A percentile compares a stretch with the other conserved stretches of the same genome.
Evolutionary conservation across 2,797 vertebrate genomes (phyloP).

Genomic region (Neomorphus geoffroyi): DNA sequence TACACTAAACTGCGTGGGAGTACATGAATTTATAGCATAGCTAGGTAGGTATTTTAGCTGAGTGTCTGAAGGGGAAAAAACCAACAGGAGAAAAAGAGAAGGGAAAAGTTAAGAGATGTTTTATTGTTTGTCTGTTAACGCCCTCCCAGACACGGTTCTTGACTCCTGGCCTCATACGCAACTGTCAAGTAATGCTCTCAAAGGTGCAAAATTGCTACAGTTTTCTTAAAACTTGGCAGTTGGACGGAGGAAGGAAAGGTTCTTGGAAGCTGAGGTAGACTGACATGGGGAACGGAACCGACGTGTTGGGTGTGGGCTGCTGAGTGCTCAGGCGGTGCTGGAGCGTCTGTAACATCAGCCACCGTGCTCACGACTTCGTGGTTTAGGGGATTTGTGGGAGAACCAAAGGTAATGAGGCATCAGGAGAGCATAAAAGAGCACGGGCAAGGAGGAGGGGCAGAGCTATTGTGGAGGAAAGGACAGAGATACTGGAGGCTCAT

Average conservation of each 20-base stretch:
- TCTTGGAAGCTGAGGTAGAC: background rate
- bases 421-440: background rate
- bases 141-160: background rate
- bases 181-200: background rate
- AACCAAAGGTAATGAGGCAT: fast-evolving
- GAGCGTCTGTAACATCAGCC: background rate
- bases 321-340: background rate
- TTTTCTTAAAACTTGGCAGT: background rate
- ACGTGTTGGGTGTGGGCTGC: background rate
- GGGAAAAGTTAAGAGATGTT: background rate
- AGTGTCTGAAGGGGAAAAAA: background rate
- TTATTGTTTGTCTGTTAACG: background rate
- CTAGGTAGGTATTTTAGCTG: background rate
- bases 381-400: background rate
- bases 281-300: fast-evolving
- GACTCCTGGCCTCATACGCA: background rate
- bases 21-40: background rate
- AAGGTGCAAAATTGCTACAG: background rate
- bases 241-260: background rate
- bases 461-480: background rate
- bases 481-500: background rate
- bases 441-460: background rate
- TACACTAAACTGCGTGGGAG: background rate
- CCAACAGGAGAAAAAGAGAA: too few relatives aligned
- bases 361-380: fast-evolving